Evolutionary conservation across 2,113 vertebrate species (phyloP).

Genomic region (Gymnobelideus leadbeateri): DNA sequence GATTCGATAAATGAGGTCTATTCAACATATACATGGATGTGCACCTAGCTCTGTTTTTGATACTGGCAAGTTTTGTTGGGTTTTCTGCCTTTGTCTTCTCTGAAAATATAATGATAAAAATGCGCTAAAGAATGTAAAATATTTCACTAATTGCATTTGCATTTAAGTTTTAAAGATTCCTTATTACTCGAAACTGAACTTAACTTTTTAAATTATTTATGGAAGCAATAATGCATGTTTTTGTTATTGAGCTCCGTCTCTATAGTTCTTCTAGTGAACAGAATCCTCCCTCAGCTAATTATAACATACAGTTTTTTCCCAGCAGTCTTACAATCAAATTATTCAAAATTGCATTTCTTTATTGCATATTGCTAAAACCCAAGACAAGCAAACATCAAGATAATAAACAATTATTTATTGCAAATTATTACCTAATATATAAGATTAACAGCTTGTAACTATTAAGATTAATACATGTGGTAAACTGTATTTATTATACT

Average conservation of each 20-base stretch:
- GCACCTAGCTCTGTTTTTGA: neutral
- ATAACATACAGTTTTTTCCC: constrained; percentile 89
- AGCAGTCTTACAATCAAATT: constrained; percentile 92
- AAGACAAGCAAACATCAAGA: constrained; percentile 91
- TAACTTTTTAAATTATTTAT: constrained; percentile 89
- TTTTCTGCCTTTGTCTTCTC: constrained; percentile 23
- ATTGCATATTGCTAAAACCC: constrained; percentile 92
- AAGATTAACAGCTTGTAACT: constrained; percentile 99
- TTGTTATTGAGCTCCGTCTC: constrained; percentile 85
- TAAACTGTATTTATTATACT: constrained; percentile 99
- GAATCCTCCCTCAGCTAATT: constrained; percentile 88
- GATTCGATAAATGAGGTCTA: neutral
- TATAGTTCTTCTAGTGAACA: constrained; percentile 82
- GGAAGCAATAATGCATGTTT: constrained; percentile 85
- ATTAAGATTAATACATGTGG: constrained; percentile 95
- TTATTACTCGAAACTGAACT: constrained; percentile 82
- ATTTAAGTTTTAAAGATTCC: constrained; percentile 82
- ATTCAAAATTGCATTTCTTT: constrained; percentile 93
- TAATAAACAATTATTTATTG: constrained; percentile 99
- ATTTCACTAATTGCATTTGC: constrained; percentile 81
- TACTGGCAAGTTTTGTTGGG: neutral
- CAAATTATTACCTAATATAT: constrained; percentile 99
- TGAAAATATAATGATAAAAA: constrained; percentile 49
- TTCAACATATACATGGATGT: neutral
- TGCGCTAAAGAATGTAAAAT: constrained; percentile 68